Evolutionary conservation across 2,797 vertebrate species (phyloP).

Genomic region (Clarias pachynema): DNA sequence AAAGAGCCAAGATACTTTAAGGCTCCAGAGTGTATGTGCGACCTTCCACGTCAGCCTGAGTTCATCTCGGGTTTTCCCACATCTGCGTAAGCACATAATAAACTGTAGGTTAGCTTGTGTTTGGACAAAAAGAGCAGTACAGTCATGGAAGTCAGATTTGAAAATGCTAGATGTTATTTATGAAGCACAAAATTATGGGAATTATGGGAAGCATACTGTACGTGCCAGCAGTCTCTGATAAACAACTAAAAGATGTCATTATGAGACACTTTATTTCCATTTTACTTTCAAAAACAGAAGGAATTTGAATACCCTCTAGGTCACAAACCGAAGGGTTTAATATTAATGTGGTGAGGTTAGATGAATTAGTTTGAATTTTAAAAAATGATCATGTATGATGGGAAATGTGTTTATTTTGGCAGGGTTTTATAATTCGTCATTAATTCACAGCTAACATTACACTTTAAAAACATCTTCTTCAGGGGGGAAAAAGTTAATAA

Average conservation of each 20-base stretch:
- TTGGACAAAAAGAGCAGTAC: not conserved
- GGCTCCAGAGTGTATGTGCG: not conserved
- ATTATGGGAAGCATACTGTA: not conserved
- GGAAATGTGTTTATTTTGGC: not conserved
- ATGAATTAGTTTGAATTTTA: not conserved
- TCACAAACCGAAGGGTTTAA: not conserved
- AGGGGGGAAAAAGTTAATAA: not conserved
- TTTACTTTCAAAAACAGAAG: not conserved
- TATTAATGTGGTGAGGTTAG: not conserved
- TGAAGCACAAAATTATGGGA: constrained; percentile 13
- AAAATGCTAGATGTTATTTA: constrained; percentile 15
- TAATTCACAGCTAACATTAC: not conserved
- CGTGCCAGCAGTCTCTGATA: constrained; percentile 1
- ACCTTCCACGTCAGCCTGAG: not conserved
- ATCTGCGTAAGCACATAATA: not conserved
- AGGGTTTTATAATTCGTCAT: not conserved
- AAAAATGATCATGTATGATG: not conserved
- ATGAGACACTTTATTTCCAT: not conserved
- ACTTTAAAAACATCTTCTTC: not conserved
- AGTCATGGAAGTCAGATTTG: not conserved
- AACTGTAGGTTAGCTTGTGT: not conserved
- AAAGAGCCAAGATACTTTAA: not conserved
- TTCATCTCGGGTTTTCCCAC: not conserved
- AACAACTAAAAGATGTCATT: not conserved
- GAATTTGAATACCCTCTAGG: not conserved